Evolutionary conservation across 2,113 vertebrate genomes (phyloP).

Genomic region (Struthio camelus): DNA sequence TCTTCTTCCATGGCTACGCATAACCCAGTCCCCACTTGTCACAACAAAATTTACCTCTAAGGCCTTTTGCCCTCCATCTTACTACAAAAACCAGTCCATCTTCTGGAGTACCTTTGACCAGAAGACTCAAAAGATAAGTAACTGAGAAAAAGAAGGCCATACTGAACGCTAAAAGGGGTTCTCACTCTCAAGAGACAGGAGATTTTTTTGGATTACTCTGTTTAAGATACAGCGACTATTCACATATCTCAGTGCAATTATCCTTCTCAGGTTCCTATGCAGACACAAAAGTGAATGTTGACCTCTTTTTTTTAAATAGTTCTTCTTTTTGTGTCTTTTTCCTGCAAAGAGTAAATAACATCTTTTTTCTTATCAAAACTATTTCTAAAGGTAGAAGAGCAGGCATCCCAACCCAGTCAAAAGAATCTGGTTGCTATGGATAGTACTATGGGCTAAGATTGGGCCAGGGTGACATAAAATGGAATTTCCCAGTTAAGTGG

Average conservation of each 20-base stretch:
- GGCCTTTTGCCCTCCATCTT: background rate
- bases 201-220: background rate
- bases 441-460: background rate
- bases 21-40: background rate
- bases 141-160: background rate
- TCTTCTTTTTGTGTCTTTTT: background rate
- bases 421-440: background rate
- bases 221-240: background rate
- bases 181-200: background rate
- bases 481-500: rapidly evolving
- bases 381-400: background rate
- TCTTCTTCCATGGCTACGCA: rapidly evolving
- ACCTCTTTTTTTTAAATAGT: background rate
- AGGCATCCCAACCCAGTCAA: background rate
- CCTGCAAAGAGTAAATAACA: background rate
- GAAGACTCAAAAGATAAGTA: background rate
- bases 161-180: background rate
- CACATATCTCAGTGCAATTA: background rate
- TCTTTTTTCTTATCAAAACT: background rate
- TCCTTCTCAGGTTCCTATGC: background rate
- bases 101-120: background rate
- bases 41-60: background rate
- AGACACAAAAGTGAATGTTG: background rate
- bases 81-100: background rate
- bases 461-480: background rate